A percentile compares a stretch with the other conserved stretches of the same genome.
Conservation (phyloP, 2,797 vertebrate genomes). For the Cottoperca gobio region DNA sequence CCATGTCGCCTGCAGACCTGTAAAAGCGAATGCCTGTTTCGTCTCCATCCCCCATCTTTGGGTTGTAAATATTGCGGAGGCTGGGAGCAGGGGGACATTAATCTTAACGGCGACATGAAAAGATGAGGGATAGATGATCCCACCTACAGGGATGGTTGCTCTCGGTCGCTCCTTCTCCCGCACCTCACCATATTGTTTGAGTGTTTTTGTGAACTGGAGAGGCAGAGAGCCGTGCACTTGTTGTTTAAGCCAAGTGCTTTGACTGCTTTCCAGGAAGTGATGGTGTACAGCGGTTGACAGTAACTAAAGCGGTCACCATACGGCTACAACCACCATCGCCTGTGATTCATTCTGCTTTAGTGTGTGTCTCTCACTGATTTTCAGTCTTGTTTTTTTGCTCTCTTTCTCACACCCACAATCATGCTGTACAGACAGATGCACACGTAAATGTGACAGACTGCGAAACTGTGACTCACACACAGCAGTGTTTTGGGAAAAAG, state of each 20-base stretch:
- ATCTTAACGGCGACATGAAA: constrained; percentile 30
- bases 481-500: constrained; percentile 7
- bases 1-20: constrained; percentile 35
- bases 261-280: constrained; percentile 29
- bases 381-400: constrained; percentile 28
- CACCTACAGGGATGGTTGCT: constrained; percentile 12
- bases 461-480: constrained; percentile 66
- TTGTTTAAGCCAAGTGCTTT: constrained; percentile 30
- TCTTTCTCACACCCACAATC: constrained; percentile 61
- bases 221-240: constrained; percentile 9
- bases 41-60: constrained; percentile 13
- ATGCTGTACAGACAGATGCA: constrained; percentile 55
- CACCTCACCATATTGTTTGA: neutral
- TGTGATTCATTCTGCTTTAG: constrained; percentile 36
- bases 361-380: constrained; percentile 8
- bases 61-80: constrained; percentile 40
- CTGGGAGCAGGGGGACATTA: constrained; percentile 29
- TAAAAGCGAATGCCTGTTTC: constrained; percentile 34
- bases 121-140: constrained; percentile 38
- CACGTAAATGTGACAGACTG: constrained; percentile 71
- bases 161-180: neutral
- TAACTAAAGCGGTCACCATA: constrained; percentile 7
- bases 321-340: neutral
- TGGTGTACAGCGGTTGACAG: constrained; percentile 25
- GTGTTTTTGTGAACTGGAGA: constrained; percentile 14